Conservation (phyloP, 2,797 vertebrate species). For the Mormyrus hasselquistii region DNA sequence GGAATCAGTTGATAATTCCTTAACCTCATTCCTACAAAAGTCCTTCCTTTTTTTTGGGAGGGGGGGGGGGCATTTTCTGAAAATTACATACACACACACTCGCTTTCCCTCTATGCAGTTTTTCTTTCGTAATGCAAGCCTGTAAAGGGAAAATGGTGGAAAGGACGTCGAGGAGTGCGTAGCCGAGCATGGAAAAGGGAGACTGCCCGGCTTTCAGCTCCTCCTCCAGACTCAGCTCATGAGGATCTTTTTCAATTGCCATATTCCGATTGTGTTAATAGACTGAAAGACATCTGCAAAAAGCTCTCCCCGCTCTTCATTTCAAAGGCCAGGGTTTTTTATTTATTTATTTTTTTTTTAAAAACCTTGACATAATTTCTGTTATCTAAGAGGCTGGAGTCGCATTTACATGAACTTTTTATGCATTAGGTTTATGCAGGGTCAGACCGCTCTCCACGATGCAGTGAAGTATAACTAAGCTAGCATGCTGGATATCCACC, state of each 20-base stretch:
- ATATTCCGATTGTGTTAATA: conserved; percentile 52
- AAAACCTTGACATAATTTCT: conserved; percentile 63
- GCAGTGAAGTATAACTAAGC: conserved; percentile 79
- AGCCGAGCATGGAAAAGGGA: conserved; percentile 13
- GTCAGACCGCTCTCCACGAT: conserved; percentile 51
- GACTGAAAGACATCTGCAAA: conserved; percentile 66
- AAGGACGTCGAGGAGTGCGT: background rate
- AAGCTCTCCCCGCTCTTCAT: conserved; percentile 48
- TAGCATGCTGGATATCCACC: conserved; percentile 73
- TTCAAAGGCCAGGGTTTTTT: conserved; percentile 37
- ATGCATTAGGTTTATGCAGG: conserved; percentile 57
- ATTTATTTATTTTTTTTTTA: conserved; percentile 32
- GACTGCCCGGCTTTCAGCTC: conserved; percentile 47
- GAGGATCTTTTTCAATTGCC: conserved; percentile 39
- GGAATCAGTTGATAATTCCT: conserved; percentile 11
- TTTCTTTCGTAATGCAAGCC: background rate
- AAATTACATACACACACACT: background rate
- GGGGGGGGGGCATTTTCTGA: background rate
- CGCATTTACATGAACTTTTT: conserved; percentile 67
- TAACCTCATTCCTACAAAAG: background rate
- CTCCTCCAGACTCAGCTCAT: conserved; percentile 43
- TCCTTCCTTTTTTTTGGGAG: background rate
- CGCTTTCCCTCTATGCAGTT: background rate
- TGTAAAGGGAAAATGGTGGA: background rate
- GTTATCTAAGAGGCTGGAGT: conserved; percentile 61